Percentiles rank a stretch among this genome's conserved stretches.
Conservation (phyloP, 2,888 invertebrate genomes). For the Yponomeuta sedellus region DNA sequence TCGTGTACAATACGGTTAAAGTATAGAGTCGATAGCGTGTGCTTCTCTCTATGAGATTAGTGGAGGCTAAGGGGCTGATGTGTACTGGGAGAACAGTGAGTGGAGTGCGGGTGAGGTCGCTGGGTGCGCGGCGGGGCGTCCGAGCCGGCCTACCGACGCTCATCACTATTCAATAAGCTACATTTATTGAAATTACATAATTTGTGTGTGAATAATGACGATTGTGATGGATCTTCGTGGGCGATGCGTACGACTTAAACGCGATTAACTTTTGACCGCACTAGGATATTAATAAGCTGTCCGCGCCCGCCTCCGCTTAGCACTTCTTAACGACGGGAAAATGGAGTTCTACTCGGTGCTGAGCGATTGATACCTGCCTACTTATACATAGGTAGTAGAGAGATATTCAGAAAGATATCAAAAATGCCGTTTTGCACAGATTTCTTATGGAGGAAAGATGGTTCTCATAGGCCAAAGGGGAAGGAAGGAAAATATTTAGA, state of each 20-base stretch:
- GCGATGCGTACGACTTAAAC: slow-evolving; percentile 72
- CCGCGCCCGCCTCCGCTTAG: slow-evolving; percentile 39
- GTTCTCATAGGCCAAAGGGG: too few relatives aligned
- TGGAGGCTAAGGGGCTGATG: slow-evolving; percentile 23
- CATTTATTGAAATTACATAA: slow-evolving; percentile 77
- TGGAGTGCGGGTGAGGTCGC: slow-evolving; percentile 29
- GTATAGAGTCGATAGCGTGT: not conserved
- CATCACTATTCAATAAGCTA: slow-evolving; percentile 76
- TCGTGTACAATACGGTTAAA: not conserved
- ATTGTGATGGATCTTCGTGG: slow-evolving; percentile 76
- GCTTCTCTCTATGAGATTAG: slow-evolving; percentile 20
- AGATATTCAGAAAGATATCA: too few relatives aligned
- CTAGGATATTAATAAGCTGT: slow-evolving; percentile 68
- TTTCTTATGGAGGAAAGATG: too few relatives aligned
- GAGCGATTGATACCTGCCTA: not conserved
- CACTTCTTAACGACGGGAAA: slow-evolving; percentile 11
- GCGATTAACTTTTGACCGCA: slow-evolving; percentile 75
- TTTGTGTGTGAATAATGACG: slow-evolving; percentile 77
- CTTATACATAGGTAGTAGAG: too few relatives aligned
- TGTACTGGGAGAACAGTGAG: slow-evolving; percentile 27
- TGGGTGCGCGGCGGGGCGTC: slow-evolving; percentile 46
- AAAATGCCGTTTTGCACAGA: too few relatives aligned
- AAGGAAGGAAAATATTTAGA: too few relatives aligned
- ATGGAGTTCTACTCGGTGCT: slow-evolving; percentile 1
- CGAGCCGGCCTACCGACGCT: slow-evolving; percentile 66